Evolutionary conservation across 2,888 invertebrate species (phyloP).

Genomic region (Resseliella maxima): DNA sequence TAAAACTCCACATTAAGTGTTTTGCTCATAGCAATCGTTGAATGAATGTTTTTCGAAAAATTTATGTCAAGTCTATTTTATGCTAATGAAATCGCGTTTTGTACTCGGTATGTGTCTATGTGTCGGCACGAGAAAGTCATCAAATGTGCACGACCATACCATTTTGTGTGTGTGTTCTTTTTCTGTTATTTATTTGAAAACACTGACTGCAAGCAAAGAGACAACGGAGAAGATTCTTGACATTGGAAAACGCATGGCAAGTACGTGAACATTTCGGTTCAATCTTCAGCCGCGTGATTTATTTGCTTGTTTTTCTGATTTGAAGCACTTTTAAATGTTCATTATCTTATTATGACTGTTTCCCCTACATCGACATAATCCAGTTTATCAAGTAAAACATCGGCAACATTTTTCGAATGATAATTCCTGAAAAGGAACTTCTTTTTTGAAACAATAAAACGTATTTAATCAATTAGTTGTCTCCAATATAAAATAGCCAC

Average conservation of each 20-base stretch:
- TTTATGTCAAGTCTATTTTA: constrained; percentile 55
- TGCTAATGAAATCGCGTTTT: constrained; percentile 55
- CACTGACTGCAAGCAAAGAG: background rate
- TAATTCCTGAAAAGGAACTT: no score
- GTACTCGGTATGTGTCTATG: background rate
- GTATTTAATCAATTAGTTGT: no score
- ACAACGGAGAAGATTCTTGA: background rate
- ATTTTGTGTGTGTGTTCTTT: background rate
- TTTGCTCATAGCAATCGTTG: background rate
- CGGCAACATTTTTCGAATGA: no score
- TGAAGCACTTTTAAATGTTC: constrained; percentile 39
- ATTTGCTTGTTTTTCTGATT: constrained; percentile 45
- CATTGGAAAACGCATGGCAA: constrained; percentile 38
- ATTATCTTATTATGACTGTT: constrained; percentile 21
- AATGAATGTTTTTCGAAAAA: background rate
- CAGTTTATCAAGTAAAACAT: no score
- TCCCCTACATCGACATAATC: no score
- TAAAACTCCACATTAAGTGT: constrained; percentile 24
- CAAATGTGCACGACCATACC: constrained; percentile 50
- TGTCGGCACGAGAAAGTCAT: constrained; percentile 45
- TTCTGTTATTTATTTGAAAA: background rate
- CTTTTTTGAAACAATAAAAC: no score
- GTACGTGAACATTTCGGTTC: constrained; percentile 33
- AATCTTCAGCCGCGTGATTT: constrained; percentile 46
- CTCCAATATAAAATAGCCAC: background rate